A percentile compares a stretch with the other conserved stretches of the same genome.
phyloP scores from a whole-genome alignment of 2,797 vertebrate species.

The Rhinogobio ventralis region DNA sequence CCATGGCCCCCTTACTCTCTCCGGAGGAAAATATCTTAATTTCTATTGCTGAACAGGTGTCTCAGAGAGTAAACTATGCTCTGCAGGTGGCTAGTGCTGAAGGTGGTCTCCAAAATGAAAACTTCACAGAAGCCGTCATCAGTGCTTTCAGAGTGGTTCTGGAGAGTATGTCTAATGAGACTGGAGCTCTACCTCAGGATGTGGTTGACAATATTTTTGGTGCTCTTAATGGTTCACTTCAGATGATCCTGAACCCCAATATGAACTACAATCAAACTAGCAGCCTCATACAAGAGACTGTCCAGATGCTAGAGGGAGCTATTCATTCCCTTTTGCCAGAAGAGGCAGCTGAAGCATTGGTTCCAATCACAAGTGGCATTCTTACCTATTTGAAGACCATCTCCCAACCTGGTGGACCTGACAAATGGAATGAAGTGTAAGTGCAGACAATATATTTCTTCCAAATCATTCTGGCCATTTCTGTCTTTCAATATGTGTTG shows the following conservation, averaged over 20 bases:
- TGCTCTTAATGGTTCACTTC: slow-evolving; percentile 64
- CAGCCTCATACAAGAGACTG: slow-evolving; percentile 64
- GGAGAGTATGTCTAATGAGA: slow-evolving; percentile 44
- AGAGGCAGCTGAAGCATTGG: slow-evolving; percentile 58
- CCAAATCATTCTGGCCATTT: background rate
- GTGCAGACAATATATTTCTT: slow-evolving; percentile 53
- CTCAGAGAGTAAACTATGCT: slow-evolving; percentile 64
- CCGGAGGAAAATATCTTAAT: slow-evolving; percentile 64
- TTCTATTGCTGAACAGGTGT: slow-evolving; percentile 60
- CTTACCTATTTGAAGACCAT: slow-evolving; percentile 69
- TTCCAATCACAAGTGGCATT: slow-evolving; percentile 58
- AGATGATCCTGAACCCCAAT: slow-evolving; percentile 65
- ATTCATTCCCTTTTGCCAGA: slow-evolving; percentile 61
- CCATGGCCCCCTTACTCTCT: slow-evolving; percentile 54
- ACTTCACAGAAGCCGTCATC: slow-evolving; percentile 66
- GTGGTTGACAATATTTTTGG: slow-evolving; percentile 64
- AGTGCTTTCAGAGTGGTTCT: slow-evolving; percentile 59
- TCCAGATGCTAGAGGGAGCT: slow-evolving; percentile 60
- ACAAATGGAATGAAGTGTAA: slow-evolving; percentile 76
- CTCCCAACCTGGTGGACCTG: slow-evolving; percentile 55
- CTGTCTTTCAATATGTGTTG: background rate
- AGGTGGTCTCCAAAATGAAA: slow-evolving; percentile 67
- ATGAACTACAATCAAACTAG: slow-evolving; percentile 62
- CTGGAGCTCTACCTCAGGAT: slow-evolving; percentile 24
- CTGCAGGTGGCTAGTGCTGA: slow-evolving; percentile 64